Conservation (phyloP, 2,888 invertebrate species). For the Lordiphosa fenestrarum region DNA sequence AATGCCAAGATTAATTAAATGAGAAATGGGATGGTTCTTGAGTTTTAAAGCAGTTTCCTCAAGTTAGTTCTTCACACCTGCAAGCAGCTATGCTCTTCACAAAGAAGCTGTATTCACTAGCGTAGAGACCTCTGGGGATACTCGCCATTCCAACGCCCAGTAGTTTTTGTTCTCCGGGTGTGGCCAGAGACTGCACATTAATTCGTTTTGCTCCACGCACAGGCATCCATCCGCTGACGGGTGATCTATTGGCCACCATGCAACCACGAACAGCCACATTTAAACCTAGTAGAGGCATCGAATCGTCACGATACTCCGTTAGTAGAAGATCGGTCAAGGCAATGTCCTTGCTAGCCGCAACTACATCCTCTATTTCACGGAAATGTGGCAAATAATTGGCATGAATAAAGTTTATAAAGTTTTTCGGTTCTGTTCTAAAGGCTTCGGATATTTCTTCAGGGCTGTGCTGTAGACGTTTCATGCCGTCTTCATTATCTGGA, state of each 20-base stretch:
- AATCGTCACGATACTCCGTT: conserved; percentile 83
- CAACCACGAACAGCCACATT: conserved; percentile 85
- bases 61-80: background rate
- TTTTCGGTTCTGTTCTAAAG: conserved; percentile 85
- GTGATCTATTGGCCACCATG: conserved; percentile 86
- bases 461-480: conserved; percentile 82
- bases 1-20: background rate
- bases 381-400: conserved; percentile 89
- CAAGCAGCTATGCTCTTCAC: conserved; percentile 42
- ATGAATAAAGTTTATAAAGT: conserved; percentile 86
- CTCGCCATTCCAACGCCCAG: conserved; percentile 38
- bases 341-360: conserved; percentile 84
- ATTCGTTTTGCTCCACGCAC: conserved; percentile 82
- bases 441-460: conserved; percentile 85
- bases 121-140: conserved; percentile 50
- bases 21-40: background rate
- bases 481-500: conserved; percentile 50
- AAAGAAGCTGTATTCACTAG: conserved; percentile 54
- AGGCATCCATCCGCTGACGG: conserved; percentile 88
- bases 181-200: conserved; percentile 16
- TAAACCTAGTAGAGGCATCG: conserved; percentile 81
- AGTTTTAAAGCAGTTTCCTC: background rate
- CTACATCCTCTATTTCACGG: conserved; percentile 84
- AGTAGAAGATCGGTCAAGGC: conserved; percentile 87
- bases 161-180: conserved; percentile 35